Conservation (phyloP, 2,797 vertebrate genomes). For the Lithobates sylvaticus region DNA sequence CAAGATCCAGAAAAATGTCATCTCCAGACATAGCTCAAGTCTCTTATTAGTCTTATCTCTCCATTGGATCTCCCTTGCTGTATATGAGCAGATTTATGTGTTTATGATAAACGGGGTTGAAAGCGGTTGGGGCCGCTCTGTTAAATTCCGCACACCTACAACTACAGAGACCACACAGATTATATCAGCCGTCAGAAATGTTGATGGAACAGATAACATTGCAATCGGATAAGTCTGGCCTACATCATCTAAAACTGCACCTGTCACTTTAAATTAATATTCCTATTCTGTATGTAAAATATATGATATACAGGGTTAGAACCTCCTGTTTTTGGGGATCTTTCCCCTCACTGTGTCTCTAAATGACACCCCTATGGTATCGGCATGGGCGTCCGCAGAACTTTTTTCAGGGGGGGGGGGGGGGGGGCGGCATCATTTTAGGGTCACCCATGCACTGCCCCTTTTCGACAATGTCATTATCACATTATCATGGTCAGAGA, state of each 20-base stretch:
- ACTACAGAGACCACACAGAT: slow-evolving; percentile 22
- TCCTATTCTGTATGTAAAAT: background rate
- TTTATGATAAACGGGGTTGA: background rate
- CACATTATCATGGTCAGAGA: too few species aligned
- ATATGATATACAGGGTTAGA: background rate
- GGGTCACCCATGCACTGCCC: too few species aligned
- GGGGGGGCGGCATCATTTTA: too few species aligned
- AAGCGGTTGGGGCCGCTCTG: background rate
- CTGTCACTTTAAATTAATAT: background rate
- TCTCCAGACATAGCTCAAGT: background rate
- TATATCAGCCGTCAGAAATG: background rate
- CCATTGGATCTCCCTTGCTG: slow-evolving; percentile 1
- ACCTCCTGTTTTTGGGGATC: too few species aligned
- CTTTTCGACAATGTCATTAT: too few species aligned
- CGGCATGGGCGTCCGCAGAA: too few species aligned
- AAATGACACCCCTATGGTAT: too few species aligned
- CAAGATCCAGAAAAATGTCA: background rate
- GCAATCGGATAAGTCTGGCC: background rate
- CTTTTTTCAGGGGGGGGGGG: too few species aligned
- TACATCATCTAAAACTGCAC: background rate
- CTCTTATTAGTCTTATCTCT: slow-evolving; percentile 19
- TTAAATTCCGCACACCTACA: slow-evolving; percentile 24
- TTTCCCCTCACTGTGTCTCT: too few species aligned
- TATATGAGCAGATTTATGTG: slow-evolving; percentile 36
- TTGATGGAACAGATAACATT: slow-evolving; percentile 24